Evolutionary conservation across 1,140 invertebrate genomes (phyloP).

Genomic region (Thaumatotibia leucotreta): DNA sequence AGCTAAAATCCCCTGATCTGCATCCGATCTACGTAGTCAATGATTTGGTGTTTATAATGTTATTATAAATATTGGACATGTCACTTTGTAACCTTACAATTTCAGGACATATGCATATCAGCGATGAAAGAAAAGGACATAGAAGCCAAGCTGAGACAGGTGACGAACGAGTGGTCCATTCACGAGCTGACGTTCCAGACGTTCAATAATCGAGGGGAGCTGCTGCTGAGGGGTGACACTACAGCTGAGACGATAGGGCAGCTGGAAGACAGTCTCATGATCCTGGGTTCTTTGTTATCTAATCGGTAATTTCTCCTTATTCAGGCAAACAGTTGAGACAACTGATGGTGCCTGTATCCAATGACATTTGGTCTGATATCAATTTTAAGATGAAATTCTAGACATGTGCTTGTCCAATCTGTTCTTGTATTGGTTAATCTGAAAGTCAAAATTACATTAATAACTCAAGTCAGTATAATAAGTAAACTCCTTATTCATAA

Average conservation of each 20-base stretch:
- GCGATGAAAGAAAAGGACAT: slow-evolving; percentile 99
- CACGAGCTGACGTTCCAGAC: slow-evolving; percentile 96
- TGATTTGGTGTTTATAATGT: neutral
- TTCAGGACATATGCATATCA: slow-evolving; percentile 96
- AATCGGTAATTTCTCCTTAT: slow-evolving; percentile 90
- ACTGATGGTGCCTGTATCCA: no score
- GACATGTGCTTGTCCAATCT: no score
- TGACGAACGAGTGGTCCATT: slow-evolving; percentile 96
- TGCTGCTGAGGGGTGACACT: slow-evolving; percentile 93
- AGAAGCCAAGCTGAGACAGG: slow-evolving; percentile 95
- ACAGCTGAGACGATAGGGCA: slow-evolving; percentile 96
- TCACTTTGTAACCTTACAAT: neutral
- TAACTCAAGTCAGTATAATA: no score
- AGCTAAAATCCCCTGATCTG: no score
- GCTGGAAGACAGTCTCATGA: slow-evolving; percentile 97
- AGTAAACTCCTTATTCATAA: no score
- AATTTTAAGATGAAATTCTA: no score
- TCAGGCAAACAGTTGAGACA: no score
- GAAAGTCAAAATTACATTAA: no score
- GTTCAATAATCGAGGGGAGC: slow-evolving; percentile 96
- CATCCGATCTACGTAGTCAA: no score
- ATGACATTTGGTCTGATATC: no score
- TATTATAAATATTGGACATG: no score
- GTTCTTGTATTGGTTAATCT: no score
- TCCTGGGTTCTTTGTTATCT: slow-evolving; percentile 93